Base-by-base conservation (phyloP, 2,888 invertebrate species). In the Melieria omissa region DNA sequence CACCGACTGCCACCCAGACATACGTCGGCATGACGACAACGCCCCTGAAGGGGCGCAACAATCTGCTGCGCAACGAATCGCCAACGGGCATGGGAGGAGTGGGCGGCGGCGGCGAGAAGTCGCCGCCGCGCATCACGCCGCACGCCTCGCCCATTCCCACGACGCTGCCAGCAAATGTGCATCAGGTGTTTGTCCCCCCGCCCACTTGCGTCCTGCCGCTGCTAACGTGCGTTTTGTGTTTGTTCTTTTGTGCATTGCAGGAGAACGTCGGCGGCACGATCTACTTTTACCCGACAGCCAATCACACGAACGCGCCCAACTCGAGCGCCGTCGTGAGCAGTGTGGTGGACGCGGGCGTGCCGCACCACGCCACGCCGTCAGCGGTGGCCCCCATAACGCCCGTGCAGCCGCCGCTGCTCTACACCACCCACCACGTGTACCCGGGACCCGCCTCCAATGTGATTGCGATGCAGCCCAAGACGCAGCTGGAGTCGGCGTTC, bases 261-360 rank as follows among this genome's bases (percentile, higher is more conserved):
- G 95, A 95, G 88, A 95, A 95, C 89, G 95, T 95, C 75, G 96
- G 96, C 70, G 97, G 97, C 44, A 97, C 97, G 14, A 97, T 97
- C 64, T 98, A 97, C 86, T 98, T 97, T 88, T 98, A 96, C 86
- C 90, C 93, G 52, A 91, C 93, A 74, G 87, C 89, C 73, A 90
- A 89, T 80, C 86, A 87, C 75, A 83, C 88, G 75, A 88, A 88
- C 78, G 84, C 88, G 71, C 86, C 85, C 78, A 84, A 80, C 65
- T 82, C 78, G 76, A 86, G 80, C 76, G 80, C 83, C 47, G 84
- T 65, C 45, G 84, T 83, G 64, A 84, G 83, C 75, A 82, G 81
- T 73, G 80, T 85, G 16, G 85, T 83, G 14, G 83, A 78, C 74
- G 73, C 80, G 41, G 80, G 73, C 45, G 57, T 75, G 44, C 76